Base-by-base conservation (phyloP, 2,113 vertebrate species). In the Odocoileus virginianus region DNA sequence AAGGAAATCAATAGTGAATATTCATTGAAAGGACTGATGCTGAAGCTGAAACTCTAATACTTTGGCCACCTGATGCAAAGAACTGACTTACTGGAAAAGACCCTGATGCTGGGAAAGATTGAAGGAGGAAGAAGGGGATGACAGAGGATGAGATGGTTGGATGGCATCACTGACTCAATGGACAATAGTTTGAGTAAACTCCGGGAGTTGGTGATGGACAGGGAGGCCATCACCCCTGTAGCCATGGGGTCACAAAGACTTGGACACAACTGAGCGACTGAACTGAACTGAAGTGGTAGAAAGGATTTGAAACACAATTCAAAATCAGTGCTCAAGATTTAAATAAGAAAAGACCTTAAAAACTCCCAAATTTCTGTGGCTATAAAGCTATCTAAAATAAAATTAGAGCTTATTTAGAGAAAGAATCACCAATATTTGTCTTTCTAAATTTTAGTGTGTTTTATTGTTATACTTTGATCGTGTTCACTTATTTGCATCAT, bases 401-500 rank as follows among this genome's bases (percentile, higher is more conserved):
- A 97, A 71, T 90, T 78, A 25, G 21, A 94, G 28, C 71, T 91
- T 14, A 36, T 43, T 36, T 94, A 91, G 74, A 71, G 55, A 82
- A 96, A 95, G 55, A 94, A 30, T 94, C 87, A 12, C 14, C 27
- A 7, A 17, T 92, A 74, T 83, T 97, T 91, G 9, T 89, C 21
- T 90, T 96, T 2, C 45, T 87, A 78, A 74, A 82, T 83, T 94
- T 79, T 57, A 52, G 28, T 55, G 19, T 94, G 2, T 88, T 91
- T 96, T 89, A 74, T 28, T 89, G n/a, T 96, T 96, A 30, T 78
- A 79, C 94, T 89, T 95, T 98, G 27, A 95, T 92, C 92, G 3
- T 88, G 6, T 88, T 97, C 10, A 45, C 28, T 96, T 87, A 54
- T 58, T 87, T 89, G 5, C 52, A 52, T 90, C 67, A 85, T 47